Conservation (phyloP, 1,140 invertebrate genomes). For the Drosophila ananassae region DNA sequence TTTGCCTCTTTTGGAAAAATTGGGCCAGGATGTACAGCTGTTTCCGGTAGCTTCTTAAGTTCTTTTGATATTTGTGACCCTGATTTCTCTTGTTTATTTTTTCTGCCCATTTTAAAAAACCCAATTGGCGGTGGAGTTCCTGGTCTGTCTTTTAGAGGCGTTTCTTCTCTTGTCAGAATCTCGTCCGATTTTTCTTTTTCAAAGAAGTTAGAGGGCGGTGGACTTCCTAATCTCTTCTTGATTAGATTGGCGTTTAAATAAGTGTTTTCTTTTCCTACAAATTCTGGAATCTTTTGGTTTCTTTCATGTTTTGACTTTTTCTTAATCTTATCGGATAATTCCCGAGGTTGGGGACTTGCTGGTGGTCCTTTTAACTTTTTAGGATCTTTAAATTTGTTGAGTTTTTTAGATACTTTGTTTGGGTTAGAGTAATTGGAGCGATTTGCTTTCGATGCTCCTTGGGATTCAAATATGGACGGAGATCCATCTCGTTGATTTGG, state of each 20-base stretch:
- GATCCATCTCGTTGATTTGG: background rate
- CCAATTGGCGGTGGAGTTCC: background rate
- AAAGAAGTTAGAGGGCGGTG: background rate
- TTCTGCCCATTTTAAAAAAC: background rate
- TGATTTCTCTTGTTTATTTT: background rate
- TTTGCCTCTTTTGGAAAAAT: background rate
- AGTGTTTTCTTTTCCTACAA: background rate
- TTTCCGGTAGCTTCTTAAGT: no score
- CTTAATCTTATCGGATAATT: no score
- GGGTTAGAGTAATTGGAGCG: background rate
- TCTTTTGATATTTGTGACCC: background rate
- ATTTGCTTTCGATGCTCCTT: background rate
- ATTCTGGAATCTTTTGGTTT: no score
- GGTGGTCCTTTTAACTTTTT: background rate
- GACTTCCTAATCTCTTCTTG: background rate
- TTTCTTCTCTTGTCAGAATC: background rate
- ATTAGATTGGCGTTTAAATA: no score
- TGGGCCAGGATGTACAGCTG: background rate
- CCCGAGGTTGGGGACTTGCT: background rate
- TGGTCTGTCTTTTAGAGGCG: background rate
- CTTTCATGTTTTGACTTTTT: no score
- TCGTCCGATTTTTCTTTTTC: background rate
- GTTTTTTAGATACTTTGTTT: background rate
- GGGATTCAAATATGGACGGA: background rate
- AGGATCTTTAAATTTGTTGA: background rate